Base-by-base conservation (phyloP, 2,888 invertebrate genomes). In the Muschampia plurimacula region DNA sequence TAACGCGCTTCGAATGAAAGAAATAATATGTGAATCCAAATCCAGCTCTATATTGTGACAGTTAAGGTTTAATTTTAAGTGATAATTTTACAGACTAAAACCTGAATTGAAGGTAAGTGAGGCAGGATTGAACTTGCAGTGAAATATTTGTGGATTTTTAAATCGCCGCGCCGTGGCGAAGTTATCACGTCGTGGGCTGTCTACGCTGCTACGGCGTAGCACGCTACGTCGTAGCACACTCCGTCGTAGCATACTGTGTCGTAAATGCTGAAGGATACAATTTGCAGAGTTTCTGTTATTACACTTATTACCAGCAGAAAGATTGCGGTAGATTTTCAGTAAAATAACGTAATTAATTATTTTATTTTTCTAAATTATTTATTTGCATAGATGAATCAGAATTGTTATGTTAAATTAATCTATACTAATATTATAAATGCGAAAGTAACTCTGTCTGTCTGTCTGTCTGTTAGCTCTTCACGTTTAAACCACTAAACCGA, bases 61-160 rank as follows among this genome's bases (percentile, higher is more conserved):
- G 12, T 71, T 81, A 83, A 77, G 74, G 83, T 79, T 78, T 75
- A 75, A 68, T 79, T 72, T 81, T 77, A 52, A 68, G 69, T 73
- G 78, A 36, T 32, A 62, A 59, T 28, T 28, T 57, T 13, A 9
- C 81, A 13, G 0, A 36, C 82, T 62, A 84, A 84, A 36, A 36
- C 77, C 82, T 81, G 85, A 86, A 86, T 89, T 87, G 88, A 88
- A 89, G 89, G 89, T 89, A 90, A 90, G 88, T 86, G 85, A 88
- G 86, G 86, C 87, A 86, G 81, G 82, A 83, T 80, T 83, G 84
- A 82, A 86, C 84, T 83, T 81, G 80, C 79, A 80, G 83, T 90
- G 87, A 91, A 89, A 90, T 90, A 91, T 91, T 90, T 87, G 88
- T 89, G 87, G 85, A 86, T 83, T 86, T 88, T 87, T 85, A 85